Evolutionary conservation across 1,140 invertebrate species (phyloP), one percentile per base, ranked within the genome.

Genomic region (Chironomus tepperi): DNA sequence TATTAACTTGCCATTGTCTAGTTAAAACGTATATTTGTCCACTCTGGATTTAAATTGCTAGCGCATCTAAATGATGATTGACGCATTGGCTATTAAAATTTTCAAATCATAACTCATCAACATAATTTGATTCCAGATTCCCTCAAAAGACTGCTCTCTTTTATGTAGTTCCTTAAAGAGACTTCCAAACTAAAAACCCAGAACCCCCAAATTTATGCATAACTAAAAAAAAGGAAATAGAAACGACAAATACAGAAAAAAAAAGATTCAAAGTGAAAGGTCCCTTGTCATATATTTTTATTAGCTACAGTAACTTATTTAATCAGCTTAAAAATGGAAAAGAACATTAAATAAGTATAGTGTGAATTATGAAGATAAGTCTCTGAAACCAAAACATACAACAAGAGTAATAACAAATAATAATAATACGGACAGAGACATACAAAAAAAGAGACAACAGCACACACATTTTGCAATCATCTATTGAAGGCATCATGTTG

Each of bases 281-380:
- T 21, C 19, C 65, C 65, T 70, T 70, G 9, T 57, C 47, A 57
- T 70, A 19, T 18, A 70, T 57, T 57, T 57, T 70, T 57, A 57
- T 57, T 57, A 57, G 47, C 47, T 57, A 34, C 24, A 34, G 65
- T 70, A 21, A 70, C 65, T 70, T 70, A 21, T 70, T 70, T 70
- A 70, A 70, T 70, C 65, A 70, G 65, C 16, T 70, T 70, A 70
- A 21, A 70, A 70, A 21, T 70, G 16, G 9, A 70, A 21, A 70
- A 70, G 19, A 21, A 21, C 65, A 70, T 70, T 70, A 70, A 70
- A 70, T 18, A 9, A 57, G 12, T 57, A 57, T n/a, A 57, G 16
- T 19, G 65, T 70, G 65, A 70, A 70, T 70, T 70, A 70, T 70
- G 65, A 70, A 70, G 65, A 70, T 70, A 70, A 70, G 65, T 70